Base-by-base conservation (phyloP, 2,113 vertebrate genomes). In the Oplegnathus fasciatus region DNA sequence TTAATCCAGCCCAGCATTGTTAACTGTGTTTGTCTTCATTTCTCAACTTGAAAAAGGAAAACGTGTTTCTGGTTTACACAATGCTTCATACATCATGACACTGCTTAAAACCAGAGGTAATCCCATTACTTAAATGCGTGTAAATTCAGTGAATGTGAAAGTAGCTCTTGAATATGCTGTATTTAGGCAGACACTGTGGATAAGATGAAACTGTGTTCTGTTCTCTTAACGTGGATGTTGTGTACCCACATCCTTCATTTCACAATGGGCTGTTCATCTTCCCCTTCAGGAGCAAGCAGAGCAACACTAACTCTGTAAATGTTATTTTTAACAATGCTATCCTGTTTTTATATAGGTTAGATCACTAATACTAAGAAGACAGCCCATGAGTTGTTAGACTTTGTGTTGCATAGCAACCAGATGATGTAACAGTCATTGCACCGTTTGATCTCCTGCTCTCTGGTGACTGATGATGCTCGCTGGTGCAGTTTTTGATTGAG, bases 391-490 rank as follows among this genome's bases (percentile, higher is more conserved):
- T 69, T 86, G 66, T 58, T 78, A 67, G 73, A 70, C 62, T 30
- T 85, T 68, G 40, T 72, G 91, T 91, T 87, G 91, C 88, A 26
- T 83, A 74, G 88, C 86, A 92, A 88, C 88, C 61, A 32, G 32
- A 52, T 83, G 82, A 88, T 85, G 78, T 52, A 83, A 71, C 52
- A 13, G 52, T 58, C 4, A 22, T 62, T 76, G 76, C 14, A 18
- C n/a, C 26, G 30, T 82, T 89, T 90, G 83, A 82, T 90, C 80
- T 66, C 18, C 61, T 37, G 66, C 62, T 79, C 62, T 67, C 57
- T 68, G 37, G 9, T 71, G 79, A 76, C 48, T 77, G 78, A 34
- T 14, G 79, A 73, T 64, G 78, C 75, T 78, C 68, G 34, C 58
- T 67, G 60, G 7, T 83, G 67, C 66, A 73, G 57, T 80, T 85